Evolutionary conservation across 1,140 invertebrate genomes (phyloP), one percentile per base, ranked within the genome.

Genomic region (Ptiloglossa arizonensis): DNA sequence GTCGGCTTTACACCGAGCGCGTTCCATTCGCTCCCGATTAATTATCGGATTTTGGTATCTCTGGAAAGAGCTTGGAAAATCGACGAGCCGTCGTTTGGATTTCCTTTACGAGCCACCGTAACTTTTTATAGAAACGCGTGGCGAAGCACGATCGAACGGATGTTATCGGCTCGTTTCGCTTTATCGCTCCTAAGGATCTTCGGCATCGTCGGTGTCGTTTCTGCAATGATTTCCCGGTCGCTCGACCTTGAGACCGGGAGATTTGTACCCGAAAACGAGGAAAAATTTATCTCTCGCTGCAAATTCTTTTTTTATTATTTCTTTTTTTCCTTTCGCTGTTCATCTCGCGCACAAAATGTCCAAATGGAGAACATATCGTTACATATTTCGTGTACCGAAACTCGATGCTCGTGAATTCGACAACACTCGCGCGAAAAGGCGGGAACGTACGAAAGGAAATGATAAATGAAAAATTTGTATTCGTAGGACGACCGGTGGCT

Each of bases 71-170:
- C 9, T 22, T n/a, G 22, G 3, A 27, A 38, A 50, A 11, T 46
- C 46, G 35, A 73, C 44, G n/a, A 46, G 5, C 29, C 66, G 69
- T 67, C 41, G 77, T 27, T 38, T 41, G 68, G 56, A 83, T 83
- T 82, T 86, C 81, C 72, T 60, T 81, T 83, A 76, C 76, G 67
- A 78, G 66, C 63, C 74, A 44, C 56, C 56, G 69, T 73, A 82
- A 66, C 52, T 73, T 59, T 67, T 64, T 27, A 35, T 52, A 27
- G 56, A 68, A 72, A 62, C 73, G 44, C 56, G 19, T 38, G 32
- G 15, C 11, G 27, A 50, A 6, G 17, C 32, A 59, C 38, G 70
- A 72, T 78, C 59, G 69, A 68, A 17, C 52, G 64, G 22, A 60
- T 60, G 52, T 73, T 81, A 79, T 83, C 78, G 60, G 24, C 62